phyloP scores from a whole-genome alignment of 1,140 invertebrate species.

The Eulimnadia texana region DNA sequence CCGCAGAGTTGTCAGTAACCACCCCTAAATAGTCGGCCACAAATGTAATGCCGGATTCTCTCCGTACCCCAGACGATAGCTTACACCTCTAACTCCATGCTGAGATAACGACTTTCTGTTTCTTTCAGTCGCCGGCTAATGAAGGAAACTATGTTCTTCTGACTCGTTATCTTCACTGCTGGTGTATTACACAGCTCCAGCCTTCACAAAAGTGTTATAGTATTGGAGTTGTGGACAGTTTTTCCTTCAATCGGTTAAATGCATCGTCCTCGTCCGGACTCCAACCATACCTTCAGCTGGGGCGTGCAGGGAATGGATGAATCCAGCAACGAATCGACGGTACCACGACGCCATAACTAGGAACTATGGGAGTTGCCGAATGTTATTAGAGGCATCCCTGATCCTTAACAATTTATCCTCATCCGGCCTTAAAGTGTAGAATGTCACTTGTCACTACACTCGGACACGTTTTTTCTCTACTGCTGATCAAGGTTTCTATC shows the following conservation, averaged over 20 bases:
- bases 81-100: conserved; percentile 30
- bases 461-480: too few relatives aligned
- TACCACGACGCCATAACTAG: conserved; percentile 26
- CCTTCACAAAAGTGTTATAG: background rate
- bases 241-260: background rate
- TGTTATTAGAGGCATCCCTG: background rate
- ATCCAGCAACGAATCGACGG: conserved; percentile 25
- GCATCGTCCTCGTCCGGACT: background rate
- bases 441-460: too few relatives aligned
- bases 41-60: conserved; percentile 26
- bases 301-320: conserved; percentile 22
- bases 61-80: conserved; percentile 28
- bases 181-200: background rate
- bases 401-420: conserved; percentile 15
- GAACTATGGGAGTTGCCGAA: background rate
- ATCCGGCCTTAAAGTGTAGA: conserved; percentile 11
- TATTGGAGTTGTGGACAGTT: background rate
- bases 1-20: conserved; percentile 30
- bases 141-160: background rate
- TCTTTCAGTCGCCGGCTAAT: background rate
- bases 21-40: conserved; percentile 28
- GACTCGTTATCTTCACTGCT: background rate
- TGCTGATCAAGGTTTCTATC: too few relatives aligned
- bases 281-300: conserved; percentile 10
- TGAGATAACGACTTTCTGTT: conserved; percentile 20